phyloP scores from a whole-genome alignment of 2,113 vertebrate species.

The Nothocercus nigrocapillus region DNA sequence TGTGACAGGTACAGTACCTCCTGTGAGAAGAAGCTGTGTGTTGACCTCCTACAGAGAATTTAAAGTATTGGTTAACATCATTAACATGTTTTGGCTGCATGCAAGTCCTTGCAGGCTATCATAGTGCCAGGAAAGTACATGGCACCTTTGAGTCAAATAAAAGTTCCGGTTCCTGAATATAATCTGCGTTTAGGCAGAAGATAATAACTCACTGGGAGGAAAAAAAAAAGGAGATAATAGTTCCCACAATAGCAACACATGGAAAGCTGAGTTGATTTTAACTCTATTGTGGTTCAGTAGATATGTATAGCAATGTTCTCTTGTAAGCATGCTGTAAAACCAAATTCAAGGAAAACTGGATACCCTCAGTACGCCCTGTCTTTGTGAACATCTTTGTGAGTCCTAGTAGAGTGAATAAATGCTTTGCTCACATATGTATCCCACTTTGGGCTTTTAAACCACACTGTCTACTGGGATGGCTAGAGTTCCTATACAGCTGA shows the following conservation, averaged over 20 bases:
- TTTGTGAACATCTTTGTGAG: not conserved
- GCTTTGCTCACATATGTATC: not conserved
- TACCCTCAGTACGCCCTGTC: not conserved
- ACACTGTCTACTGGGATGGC: not conserved
- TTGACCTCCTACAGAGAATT: conserved; percentile 61
- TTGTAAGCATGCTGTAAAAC: not conserved
- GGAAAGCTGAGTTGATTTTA: conserved; percentile 3
- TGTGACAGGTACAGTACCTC: conserved; percentile 41
- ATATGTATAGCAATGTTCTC: not conserved
- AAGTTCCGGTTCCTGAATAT: conserved; percentile 48
- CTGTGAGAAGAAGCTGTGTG: conserved; percentile 42
- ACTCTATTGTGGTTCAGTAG: not conserved
- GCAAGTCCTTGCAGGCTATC: conserved; percentile 4
- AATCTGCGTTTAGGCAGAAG: conserved; percentile 45
- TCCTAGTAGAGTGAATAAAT: not conserved
- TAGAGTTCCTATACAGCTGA: not conserved
- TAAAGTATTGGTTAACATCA: conserved; percentile 63
- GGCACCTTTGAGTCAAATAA: conserved; percentile 49
- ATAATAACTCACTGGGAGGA: not conserved
- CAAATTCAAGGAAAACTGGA: not conserved
- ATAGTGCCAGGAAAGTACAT: conserved; percentile 15
- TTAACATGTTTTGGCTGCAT: conserved; percentile 5
- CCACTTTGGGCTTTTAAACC: not conserved
- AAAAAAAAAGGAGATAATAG: not conserved
- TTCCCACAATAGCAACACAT: not conserved